Evolutionary conservation across 2,797 vertebrate genomes (phyloP).

Genomic region (Parambassis ranga): DNA sequence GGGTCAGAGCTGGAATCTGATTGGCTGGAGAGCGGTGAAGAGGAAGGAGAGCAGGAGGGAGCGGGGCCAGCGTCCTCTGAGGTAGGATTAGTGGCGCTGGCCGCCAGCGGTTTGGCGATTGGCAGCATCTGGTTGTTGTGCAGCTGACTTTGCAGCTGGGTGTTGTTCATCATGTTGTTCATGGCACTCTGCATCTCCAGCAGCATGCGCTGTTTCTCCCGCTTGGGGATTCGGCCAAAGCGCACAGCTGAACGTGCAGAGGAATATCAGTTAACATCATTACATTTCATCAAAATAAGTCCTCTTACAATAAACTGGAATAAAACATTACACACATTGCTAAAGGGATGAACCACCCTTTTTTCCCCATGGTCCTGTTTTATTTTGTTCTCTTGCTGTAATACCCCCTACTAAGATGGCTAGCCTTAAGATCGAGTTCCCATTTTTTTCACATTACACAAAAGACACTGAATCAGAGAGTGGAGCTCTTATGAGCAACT

Average conservation of each 20-base stretch:
- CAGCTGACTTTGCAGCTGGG: constrained; percentile 77
- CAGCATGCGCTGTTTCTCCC: constrained; percentile 95
- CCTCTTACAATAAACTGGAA: no score
- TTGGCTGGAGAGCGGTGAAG: constrained; percentile 47
- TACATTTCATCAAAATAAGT: no score
- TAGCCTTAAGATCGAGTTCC: no score
- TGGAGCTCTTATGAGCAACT: constrained; percentile 29
- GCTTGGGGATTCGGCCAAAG: constrained; percentile 96
- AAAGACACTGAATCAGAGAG: no score
- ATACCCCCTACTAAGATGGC: no score
- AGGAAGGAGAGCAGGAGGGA: constrained; percentile 44
- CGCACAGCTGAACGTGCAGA: constrained; percentile 83
- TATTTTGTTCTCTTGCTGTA: no score
- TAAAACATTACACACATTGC: no score
- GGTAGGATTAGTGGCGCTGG: constrained; percentile 14
- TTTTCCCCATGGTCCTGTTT: no score
- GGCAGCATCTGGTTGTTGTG: constrained; percentile 56
- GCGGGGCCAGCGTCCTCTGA: constrained; percentile 17
- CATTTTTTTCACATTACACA: no score
- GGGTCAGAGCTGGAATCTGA: constrained; percentile 56
- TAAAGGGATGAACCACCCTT: no score
- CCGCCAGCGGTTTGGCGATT: constrained; percentile 21
- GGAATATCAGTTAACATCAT: no score
- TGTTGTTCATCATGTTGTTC: constrained; percentile 96
- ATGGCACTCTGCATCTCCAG: constrained; percentile 97